These are phyloP conservation scores for Xenopus borealis DNA, from an alignment of 2,113 vertebrate genomes.

Conservation along the genomic window DNA sequence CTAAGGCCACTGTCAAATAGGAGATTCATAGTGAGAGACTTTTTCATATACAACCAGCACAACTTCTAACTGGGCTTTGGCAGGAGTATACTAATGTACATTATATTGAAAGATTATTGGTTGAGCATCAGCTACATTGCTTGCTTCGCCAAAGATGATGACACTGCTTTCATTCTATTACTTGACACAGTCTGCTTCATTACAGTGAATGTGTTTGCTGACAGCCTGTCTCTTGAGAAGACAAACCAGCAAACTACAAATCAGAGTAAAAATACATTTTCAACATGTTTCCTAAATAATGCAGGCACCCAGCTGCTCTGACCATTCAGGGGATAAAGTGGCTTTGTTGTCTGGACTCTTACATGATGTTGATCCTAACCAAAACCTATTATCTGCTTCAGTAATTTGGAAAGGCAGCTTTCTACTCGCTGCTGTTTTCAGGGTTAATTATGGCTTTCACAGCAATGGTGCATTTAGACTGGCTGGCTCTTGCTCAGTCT, in stretches of 20 bases:
- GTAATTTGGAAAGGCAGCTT: constrained; percentile 26
- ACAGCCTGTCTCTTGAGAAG: constrained; percentile 15
- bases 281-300: constrained; percentile 2
- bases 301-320: constrained; percentile 23
- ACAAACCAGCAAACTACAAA: not conserved
- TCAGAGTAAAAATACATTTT: not conserved
- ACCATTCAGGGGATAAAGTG: constrained; percentile 25
- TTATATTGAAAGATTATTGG: too few relatives aligned
- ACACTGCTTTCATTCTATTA: too few relatives aligned
- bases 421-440: constrained; percentile 30
- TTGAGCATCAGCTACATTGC: too few relatives aligned
- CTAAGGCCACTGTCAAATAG: too few relatives aligned
- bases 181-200: too few relatives aligned
- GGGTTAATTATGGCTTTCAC: constrained; percentile 26
- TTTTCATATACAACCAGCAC: too few relatives aligned
- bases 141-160: too few relatives aligned
- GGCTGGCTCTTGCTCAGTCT: constrained; percentile 21
- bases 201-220: too few relatives aligned
- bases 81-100: too few relatives aligned
- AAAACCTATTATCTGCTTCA: constrained; percentile 42
- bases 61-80: too few relatives aligned
- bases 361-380: constrained; percentile 41
- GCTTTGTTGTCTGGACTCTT: constrained; percentile 24
- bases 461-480: constrained; percentile 22
- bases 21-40: too few relatives aligned